Evolutionary conservation across 2,888 invertebrate species (phyloP), one percentile per base, ranked within the genome.

Genomic region (Asteroscopus sphinx): DNA sequence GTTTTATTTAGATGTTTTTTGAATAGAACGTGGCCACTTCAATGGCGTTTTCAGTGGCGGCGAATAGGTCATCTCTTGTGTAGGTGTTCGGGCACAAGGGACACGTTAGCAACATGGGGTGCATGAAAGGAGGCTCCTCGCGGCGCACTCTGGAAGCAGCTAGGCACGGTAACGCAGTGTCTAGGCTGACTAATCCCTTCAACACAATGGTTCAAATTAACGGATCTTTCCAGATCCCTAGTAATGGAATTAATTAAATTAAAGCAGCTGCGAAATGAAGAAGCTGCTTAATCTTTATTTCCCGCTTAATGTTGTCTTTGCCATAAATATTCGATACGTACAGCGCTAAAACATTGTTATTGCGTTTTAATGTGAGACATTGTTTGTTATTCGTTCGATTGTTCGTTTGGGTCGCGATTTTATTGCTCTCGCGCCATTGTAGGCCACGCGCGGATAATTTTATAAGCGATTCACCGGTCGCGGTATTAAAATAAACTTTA

Each of bases 401-500:
- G 74, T 71, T 73, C 70, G 70, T 68, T 73, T 74, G 68, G 61
- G 63, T 62, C 59, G 62, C 63, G 49, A 68, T 72, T 75, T 76
- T 75, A 76, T 77, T 73, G 54, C 63, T 39, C 47, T 49, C 49
- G 45, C 59, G 54, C 53, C 60, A 54, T 64, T 86, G 81, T 85
- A 80, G 83, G 85, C 85, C 85, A 85, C 78, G 84, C 83, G 78
- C 84, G 79, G 66, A 76, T 81, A 81, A 87, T 85, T n/a, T n/a
- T 80, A 85, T 81, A 85, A 80, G 77, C 77, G 77, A 68, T 58
- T 76, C 64, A 73, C 63, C 57, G 73, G 72, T 71, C 72, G 66
- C 64, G 58, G 70, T 52, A 65, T 73, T 74, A 65, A 75, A 83
- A 85, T 83, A 83, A 79, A 80, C 69, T 65, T 66, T 45, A 64